A percentile compares a stretch with the other conserved stretches of the same genome.
Conservation (phyloP, 2,797 vertebrate genomes). For the Amniataba percoides region DNA sequence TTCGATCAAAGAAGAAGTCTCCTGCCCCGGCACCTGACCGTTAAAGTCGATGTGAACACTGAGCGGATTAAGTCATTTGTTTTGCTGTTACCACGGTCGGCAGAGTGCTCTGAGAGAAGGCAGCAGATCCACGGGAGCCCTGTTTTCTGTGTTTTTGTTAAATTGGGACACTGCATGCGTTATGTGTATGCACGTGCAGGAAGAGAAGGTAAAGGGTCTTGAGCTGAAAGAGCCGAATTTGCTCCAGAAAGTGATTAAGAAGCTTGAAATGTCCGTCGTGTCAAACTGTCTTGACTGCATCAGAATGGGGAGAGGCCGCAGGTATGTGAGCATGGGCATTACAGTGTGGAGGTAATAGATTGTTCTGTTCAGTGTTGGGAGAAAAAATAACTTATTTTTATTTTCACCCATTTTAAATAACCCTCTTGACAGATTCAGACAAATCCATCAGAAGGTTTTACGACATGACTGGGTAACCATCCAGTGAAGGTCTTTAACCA, state of each 20-base stretch:
- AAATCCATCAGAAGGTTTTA: too few relatives aligned
- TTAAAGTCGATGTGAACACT: slow-evolving; percentile 42
- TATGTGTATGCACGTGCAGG: slow-evolving; percentile 71
- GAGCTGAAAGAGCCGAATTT: slow-evolving; percentile 52
- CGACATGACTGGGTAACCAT: too few relatives aligned
- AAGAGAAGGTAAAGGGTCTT: slow-evolving; percentile 44
- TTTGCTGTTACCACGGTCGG: slow-evolving; percentile 57
- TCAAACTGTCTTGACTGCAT: slow-evolving; percentile 77
- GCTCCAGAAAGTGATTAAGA: slow-evolving; percentile 52
- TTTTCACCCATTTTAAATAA: background rate
- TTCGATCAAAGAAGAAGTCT: slow-evolving; percentile 52
- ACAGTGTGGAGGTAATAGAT: background rate
- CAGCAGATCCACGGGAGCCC: slow-evolving; percentile 23
- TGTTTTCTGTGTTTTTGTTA: slow-evolving; percentile 29
- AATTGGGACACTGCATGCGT: slow-evolving; percentile 47
- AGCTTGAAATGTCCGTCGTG: slow-evolving; percentile 76
- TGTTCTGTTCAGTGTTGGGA: background rate
- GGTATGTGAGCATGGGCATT: slow-evolving; percentile 59
- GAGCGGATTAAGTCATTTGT: slow-evolving; percentile 77
- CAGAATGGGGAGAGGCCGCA: slow-evolving; percentile 61
- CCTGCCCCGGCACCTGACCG: slow-evolving; percentile 17
- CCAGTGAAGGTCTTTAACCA: background rate
- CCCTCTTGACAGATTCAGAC: too few relatives aligned
- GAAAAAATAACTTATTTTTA: background rate
- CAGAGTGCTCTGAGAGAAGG: slow-evolving; percentile 9